Conservation (phyloP, 2,797 vertebrate species). For the Sylvilagus floridanus region DNA sequence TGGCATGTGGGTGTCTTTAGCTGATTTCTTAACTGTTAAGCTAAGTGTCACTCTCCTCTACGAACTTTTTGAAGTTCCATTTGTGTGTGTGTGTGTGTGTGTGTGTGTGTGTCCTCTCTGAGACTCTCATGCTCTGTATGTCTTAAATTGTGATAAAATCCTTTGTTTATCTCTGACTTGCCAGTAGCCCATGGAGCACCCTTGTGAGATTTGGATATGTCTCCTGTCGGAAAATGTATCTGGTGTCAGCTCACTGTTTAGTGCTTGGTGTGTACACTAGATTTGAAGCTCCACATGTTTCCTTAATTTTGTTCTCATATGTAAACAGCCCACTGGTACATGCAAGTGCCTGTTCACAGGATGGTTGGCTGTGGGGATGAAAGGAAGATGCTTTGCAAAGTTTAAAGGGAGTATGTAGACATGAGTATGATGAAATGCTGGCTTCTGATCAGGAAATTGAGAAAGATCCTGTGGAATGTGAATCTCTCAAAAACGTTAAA, state of each 20-base stretch:
- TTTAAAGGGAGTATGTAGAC: background rate
- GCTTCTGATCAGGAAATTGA: background rate
- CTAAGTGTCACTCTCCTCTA: too few species aligned
- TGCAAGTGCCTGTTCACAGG: background rate
- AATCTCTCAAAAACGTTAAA: accelerated
- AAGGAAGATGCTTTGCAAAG: background rate
- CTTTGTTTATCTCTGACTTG: background rate
- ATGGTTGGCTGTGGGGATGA: background rate
- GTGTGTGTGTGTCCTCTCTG: background rate
- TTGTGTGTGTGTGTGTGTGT: too few species aligned
- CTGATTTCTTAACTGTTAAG: too few species aligned
- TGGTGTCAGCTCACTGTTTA: background rate
- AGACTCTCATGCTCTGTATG: background rate
- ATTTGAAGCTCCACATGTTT: background rate
- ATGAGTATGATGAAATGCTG: background rate
- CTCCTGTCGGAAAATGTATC: background rate
- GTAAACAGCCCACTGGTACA: too few species aligned
- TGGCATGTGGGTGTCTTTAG: too few species aligned
- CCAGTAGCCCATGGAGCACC: too few species aligned
- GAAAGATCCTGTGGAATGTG: background rate
- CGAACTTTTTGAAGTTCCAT: too few species aligned
- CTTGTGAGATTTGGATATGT: background rate
- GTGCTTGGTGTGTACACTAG: background rate
- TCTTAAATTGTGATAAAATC: background rate
- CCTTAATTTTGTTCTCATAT: background rate